Conservation (phyloP, 2,113 vertebrate genomes). For the Neolamprologus devosi region DNA sequence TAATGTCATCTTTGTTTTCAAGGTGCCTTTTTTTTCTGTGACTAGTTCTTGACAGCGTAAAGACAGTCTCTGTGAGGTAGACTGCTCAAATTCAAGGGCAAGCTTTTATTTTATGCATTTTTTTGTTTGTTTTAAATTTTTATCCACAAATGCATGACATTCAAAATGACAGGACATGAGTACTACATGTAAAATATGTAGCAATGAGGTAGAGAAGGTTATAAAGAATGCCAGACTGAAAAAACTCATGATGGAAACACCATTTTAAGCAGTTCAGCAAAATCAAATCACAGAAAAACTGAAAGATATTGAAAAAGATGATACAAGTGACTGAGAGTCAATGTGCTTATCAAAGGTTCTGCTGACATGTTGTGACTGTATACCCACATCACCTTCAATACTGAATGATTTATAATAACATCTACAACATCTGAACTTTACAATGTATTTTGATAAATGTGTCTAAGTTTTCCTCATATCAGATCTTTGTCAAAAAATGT, state of each 20-base stretch:
- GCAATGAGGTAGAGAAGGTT: conserved; percentile 99
- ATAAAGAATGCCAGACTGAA: conserved; percentile 84
- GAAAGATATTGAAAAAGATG: not conserved
- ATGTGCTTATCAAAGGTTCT: conserved; percentile 59
- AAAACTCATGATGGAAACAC: conserved; percentile 59
- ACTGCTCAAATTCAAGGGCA: conserved; percentile 93
- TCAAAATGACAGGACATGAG: conserved; percentile 97
- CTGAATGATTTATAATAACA: not conserved
- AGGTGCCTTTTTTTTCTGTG: conserved; percentile 74
- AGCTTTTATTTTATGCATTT: conserved; percentile 50
- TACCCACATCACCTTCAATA: conserved; percentile 7
- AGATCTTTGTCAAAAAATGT: not conserved
- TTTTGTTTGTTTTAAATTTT: conserved; percentile 49
- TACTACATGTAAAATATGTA: conserved; percentile 99
- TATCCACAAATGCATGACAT: conserved; percentile 90
- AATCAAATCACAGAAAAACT: not conserved
- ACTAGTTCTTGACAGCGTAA: conserved; percentile 90
- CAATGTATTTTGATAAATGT: not conserved
- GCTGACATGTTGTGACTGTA: conserved; percentile 16
- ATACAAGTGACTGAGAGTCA: conserved; percentile 20
- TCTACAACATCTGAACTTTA: conserved; percentile 12
- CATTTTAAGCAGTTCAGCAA: conserved; percentile 45
- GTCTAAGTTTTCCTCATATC: not conserved
- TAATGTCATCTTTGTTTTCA: conserved; percentile 77
- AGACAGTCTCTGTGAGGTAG: conserved; percentile 98